Evolutionary conservation across 1,140 invertebrate species (phyloP).

Genomic region (Oncopodura yosiiana): DNA sequence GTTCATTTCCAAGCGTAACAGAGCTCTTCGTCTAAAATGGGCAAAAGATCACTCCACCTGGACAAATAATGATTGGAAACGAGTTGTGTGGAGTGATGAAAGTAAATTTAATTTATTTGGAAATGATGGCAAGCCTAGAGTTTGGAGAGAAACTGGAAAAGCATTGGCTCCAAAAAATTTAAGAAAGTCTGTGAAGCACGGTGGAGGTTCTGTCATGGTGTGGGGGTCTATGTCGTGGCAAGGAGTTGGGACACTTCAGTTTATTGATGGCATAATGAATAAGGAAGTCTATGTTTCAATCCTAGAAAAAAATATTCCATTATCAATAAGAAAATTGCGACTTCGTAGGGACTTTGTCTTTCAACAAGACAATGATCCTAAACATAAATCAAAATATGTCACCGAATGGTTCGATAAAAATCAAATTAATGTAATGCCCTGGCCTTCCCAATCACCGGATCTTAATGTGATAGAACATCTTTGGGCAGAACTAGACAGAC

Average conservation of each 20-base stretch:
- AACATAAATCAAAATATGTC: conserved; percentile 35
- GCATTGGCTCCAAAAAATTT: conserved; percentile 4
- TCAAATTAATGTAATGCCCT: conserved; percentile 34
- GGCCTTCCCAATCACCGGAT: conserved; percentile 38
- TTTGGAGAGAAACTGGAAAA: conserved; percentile 32
- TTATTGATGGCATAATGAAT: conserved; percentile 39
- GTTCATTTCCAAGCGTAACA: not conserved
- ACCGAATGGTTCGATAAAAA: conserved; percentile 35
- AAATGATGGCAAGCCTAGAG: conserved; percentile 22
- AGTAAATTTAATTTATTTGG: not conserved
- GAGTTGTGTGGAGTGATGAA: conserved; percentile 7
- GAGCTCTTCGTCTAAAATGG: not conserved
- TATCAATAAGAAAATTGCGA: conserved; percentile 28
- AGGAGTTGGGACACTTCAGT: conserved; percentile 36
- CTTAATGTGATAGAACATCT: conserved; percentile 40
- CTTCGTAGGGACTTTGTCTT: conserved; percentile 28
- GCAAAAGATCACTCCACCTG: conserved; percentile 1
- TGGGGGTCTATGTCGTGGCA: conserved; percentile 38
- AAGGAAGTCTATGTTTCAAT: conserved; percentile 35
- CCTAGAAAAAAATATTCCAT: conserved; percentile 31
- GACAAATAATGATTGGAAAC: conserved; percentile 7
- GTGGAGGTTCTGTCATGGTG: conserved; percentile 37
- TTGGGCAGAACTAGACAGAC: conserved; percentile 36
- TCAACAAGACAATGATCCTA: conserved; percentile 39
- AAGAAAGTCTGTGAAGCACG: conserved; percentile 37